Evolutionary conservation across 2,888 invertebrate species (phyloP).

Genomic region (Thymelicus sylvestris): DNA sequence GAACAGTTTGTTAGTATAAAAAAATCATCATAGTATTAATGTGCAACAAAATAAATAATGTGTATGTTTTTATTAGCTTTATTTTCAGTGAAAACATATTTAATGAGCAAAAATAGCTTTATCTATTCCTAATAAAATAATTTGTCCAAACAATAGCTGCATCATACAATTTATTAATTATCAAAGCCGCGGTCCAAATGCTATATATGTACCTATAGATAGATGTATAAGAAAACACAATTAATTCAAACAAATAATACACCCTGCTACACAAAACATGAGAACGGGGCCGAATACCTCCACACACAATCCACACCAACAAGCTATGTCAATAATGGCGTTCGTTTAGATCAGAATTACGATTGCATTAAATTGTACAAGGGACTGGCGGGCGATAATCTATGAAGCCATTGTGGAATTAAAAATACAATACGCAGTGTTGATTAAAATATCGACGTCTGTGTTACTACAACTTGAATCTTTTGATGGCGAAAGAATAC

Average conservation of each 20-base stretch:
- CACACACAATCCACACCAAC: constrained; percentile 51
- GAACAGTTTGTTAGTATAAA: too few species aligned
- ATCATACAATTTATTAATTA: constrained; percentile 1
- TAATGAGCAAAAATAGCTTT: too few species aligned
- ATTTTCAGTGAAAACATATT: too few species aligned
- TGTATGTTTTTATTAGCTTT: too few species aligned
- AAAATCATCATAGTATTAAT: too few species aligned
- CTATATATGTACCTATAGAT: constrained; percentile 38
- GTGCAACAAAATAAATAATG: too few species aligned
- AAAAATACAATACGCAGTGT: constrained; percentile 25
- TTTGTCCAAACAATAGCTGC: neutral
- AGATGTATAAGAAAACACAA: constrained; percentile 56
- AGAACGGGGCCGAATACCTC: constrained; percentile 48
- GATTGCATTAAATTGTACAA: constrained; percentile 57
- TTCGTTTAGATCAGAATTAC: constrained; percentile 69
- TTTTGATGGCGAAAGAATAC: constrained; percentile 13
- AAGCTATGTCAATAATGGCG: constrained; percentile 69
- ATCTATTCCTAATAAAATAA: neutral
- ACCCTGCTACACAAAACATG: constrained; percentile 60
- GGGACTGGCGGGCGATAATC: constrained; percentile 35
- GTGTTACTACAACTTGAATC: constrained; percentile 10
- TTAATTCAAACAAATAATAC: constrained; percentile 62
- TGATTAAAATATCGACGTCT: constrained; percentile 34
- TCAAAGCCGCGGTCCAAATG: constrained; percentile 34
- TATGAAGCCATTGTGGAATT: constrained; percentile 31